phyloP scores from a whole-genome alignment of 2,888 invertebrate species.

The Macrosiphum euphorbiae region DNA sequence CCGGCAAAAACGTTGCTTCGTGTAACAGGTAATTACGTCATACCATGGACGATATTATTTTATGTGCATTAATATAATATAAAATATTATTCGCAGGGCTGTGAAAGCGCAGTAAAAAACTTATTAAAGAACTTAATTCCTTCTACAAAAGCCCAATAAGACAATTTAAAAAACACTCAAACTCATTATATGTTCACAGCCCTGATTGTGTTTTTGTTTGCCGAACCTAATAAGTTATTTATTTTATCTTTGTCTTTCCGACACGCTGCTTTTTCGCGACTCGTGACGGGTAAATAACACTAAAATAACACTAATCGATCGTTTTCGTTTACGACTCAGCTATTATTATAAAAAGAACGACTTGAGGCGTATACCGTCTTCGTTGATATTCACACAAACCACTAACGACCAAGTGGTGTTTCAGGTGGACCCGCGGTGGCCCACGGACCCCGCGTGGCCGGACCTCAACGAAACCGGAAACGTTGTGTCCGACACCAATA shows the following conservation, averaged over 20 bases:
- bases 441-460: conserved; percentile 24
- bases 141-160: neutral
- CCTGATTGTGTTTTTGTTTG: neutral
- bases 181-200: too few species aligned
- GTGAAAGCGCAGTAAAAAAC: neutral
- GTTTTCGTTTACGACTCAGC: neutral
- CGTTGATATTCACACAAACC: conserved; percentile 9
- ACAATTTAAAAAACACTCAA: neutral
- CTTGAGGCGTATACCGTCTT: conserved; percentile 17
- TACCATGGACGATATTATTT: neutral
- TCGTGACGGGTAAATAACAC: neutral
- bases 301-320: neutral
- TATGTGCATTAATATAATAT: neutral
- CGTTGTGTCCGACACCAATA: neutral
- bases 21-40: conserved; percentile 79
- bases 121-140: too few species aligned
- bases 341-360: conserved; percentile 52
- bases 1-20: conserved; percentile 83
- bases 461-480: conserved; percentile 52
- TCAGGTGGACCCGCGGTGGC: conserved; percentile 18
- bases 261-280: conserved; percentile 38
- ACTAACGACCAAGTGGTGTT: neutral
- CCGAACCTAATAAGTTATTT: neutral
- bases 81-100: neutral
- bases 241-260: conserved; percentile 14